Base-by-base conservation (phyloP, 2,113 vertebrate species). In the Merops nubicus region DNA sequence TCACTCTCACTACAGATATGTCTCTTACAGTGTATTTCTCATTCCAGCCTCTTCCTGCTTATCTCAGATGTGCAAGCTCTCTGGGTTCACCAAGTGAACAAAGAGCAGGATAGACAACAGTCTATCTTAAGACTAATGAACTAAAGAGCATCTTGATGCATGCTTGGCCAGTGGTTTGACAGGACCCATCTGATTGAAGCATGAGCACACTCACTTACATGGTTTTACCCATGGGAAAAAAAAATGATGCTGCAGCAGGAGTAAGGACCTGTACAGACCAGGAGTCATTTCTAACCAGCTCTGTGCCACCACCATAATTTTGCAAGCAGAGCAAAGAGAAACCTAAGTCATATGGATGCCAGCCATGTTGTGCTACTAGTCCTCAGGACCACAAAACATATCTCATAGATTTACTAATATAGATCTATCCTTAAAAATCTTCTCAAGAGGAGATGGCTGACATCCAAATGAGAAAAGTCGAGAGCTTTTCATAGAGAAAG, bases 401-500 rank as follows among this genome's bases (percentile, higher is more conserved):
- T 38, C 17, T 87, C 60, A 38, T 15, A 59, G 53, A 75, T 89
- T 73, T 86, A 62, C n/a, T 73, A 43, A 68, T 43, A 51, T 33
- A 83, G 57, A 64, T 19, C 15, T 43, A 82, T n/a, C 62, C 48
- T 88, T 91, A 48, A 73, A 83, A 92, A 47, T 51, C 75, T 29
- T 78, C 36, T 63, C 29, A 60, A 53, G 48, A 93, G 73, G 48
- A 83, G n/a, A 64, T 69, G 83, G 75, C 72, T 65, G 43, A 68
- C 72, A 73, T 89, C 48, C 63, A 95, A 86, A 80, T 34, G 13
- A 85, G 38, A 95, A 85, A 79, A 85, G 29, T 48, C 56, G 82
- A 53, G n/a, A 88, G 75, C 34, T 92, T 79, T 92, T 82, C 11
- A 68, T 12, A 82, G 38, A 79, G 77, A 91, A 91, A 91, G 28